Base-by-base conservation (phyloP, 2,113 vertebrate genomes). In the Corydoras maculifer region DNA sequence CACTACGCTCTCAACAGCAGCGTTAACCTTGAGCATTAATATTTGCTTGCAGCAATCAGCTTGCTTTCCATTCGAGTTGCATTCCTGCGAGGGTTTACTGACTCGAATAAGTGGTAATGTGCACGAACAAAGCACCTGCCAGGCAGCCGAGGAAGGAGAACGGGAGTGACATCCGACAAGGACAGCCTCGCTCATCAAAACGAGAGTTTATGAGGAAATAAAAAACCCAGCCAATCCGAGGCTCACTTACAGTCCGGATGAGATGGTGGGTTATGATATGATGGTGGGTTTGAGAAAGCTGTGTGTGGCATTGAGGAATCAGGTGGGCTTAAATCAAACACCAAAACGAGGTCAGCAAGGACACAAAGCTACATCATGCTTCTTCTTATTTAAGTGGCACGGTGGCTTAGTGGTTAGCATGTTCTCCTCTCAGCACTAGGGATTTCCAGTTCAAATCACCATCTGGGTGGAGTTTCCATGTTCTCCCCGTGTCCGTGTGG, bases 11-110 rank as follows among this genome's bases (percentile, higher is more conserved):
- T 60, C 25, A 60, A 61, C 59, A 68, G 65, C 60, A 63, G 3
- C 32, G 25, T 49, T 62, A 61, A 50, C 59, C 69, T 58, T 71
- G 62, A 12, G 48, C 30, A 48, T 58, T 72, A 68, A 54, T 68
- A 50, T 43, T 31, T 62, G 50, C 35, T 57, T 32, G 15, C 58
- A 43, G 67, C 31, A 58, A 59, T n/a, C 30, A 59, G 64, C 62
- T 75, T 54, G 8, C 29, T 58, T 66, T 69, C 62, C 35, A 31
- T 68, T 65, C 62, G 65, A 8, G 55, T 78, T 78, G 60, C 55
- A 49, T 25, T 14, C 3, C 51, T 29, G 54, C 59, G 55, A 60
- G 49, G 59, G 75, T 48, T 69, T 62, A 67, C 32, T 50, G 43
- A 70, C 8, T 6, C 31, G 50, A 30, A 9, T 43, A 58, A 32